Evolutionary conservation across 1,140 invertebrate genomes (phyloP).

Genomic region (Diploscapter pachys): DNA sequence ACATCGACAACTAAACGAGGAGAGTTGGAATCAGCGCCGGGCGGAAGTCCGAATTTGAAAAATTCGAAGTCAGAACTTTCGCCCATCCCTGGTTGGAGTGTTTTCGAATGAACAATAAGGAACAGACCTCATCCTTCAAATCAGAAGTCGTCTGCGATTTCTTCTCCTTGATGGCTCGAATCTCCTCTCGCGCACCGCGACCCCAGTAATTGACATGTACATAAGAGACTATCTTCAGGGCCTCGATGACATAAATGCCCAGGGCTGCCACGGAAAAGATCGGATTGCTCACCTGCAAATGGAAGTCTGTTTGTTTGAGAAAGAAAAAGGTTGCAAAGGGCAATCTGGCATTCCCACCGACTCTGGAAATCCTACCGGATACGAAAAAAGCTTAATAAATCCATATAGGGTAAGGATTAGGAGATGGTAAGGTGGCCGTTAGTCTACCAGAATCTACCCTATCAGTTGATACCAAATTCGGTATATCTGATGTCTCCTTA

Average conservation of each 20-base stretch:
- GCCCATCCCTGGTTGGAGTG: too few species aligned
- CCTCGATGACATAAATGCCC: conserved; percentile 79
- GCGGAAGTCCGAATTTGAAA: too few species aligned
- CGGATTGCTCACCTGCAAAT: conserved; percentile 37
- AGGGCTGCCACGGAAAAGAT: conserved; percentile 62
- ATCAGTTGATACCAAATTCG: too few species aligned
- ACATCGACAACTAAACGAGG: conserved; percentile 19
- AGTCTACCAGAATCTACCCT: too few species aligned
- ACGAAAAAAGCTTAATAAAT: too few species aligned
- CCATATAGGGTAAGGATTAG: background rate
- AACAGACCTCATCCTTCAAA: conserved; percentile 40
- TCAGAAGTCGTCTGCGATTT: background rate
- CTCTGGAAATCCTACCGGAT: background rate
- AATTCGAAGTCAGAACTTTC: too few species aligned
- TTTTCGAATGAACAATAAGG: conserved; percentile 3
- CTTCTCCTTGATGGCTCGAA: conserved; percentile 16
- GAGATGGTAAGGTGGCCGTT: too few species aligned
- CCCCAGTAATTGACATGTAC: conserved; percentile 87
- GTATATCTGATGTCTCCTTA: too few species aligned
- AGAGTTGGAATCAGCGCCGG: too few species aligned
- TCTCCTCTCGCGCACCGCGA: conserved; percentile 24
- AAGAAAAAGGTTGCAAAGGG: too few species aligned
- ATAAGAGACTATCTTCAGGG: conserved; percentile 94
- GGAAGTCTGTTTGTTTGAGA: too few species aligned
- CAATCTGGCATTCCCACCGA: too few species aligned